Conservation (phyloP, 2,113 vertebrate genomes). For the Ginglymostoma cirratum region DNA sequence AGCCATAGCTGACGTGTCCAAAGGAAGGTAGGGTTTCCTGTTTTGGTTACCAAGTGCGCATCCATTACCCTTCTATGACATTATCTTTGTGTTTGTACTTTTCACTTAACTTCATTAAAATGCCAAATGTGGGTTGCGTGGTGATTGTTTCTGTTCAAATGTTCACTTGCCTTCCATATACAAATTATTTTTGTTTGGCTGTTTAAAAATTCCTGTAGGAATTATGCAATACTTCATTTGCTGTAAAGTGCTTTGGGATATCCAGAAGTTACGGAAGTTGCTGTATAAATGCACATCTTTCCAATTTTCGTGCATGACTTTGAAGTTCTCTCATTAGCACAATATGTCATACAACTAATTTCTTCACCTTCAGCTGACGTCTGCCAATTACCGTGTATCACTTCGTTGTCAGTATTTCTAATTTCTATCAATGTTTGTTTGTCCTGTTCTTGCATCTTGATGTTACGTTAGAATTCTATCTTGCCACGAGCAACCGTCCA, state of each 20-base stretch:
- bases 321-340: not conserved
- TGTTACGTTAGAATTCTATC: not conserved
- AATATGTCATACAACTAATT: not conserved
- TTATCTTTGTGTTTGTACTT: not conserved
- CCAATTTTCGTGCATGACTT: not conserved
- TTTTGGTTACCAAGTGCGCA: not conserved
- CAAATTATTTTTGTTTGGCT: not conserved
- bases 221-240: not conserved
- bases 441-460: not conserved
- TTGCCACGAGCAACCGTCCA: not conserved
- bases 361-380: not conserved
- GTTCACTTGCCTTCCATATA: not conserved
- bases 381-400: not conserved
- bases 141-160: not conserved
- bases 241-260: not conserved
- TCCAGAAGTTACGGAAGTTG: not conserved
- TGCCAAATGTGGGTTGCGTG: not conserved
- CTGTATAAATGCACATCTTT: not conserved
- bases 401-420: not conserved
- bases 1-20: too few species aligned
- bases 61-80: not conserved
- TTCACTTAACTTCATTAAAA: not conserved
- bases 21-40: not conserved
- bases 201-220: not conserved
- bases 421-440: not conserved